Evolutionary conservation across 2,113 vertebrate genomes (phyloP).

Genomic region (Heterotilapia buettikoferi): DNA sequence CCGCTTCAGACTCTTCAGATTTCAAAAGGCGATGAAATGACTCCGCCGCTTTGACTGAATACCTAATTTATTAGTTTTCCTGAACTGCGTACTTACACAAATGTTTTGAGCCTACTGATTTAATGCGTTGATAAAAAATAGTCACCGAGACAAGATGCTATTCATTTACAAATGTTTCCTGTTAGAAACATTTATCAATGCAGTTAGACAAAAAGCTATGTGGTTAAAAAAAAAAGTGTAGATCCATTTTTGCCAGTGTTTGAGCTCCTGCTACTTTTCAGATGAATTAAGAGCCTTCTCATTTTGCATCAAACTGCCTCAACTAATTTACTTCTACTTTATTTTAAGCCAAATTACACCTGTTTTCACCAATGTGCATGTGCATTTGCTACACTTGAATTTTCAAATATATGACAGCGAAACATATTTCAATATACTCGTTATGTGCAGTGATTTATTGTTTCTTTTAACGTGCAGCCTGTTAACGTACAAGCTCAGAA

Average conservation of each 20-base stretch:
- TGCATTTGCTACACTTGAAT: not conserved
- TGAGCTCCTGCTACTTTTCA: not conserved
- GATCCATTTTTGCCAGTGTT: not conserved
- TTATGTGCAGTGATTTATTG: not conserved
- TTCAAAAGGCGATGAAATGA: conserved; percentile 5
- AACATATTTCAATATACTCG: not conserved
- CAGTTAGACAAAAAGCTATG: not conserved
- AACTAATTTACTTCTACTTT: not conserved
- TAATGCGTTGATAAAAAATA: accelerated
- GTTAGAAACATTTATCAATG: not conserved
- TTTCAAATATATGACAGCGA: not conserved
- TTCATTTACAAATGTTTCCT: not conserved
- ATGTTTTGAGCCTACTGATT: not conserved
- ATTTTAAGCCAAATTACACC: not conserved
- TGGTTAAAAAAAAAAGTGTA: not conserved
- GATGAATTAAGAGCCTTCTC: not conserved
- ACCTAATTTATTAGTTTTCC: not conserved
- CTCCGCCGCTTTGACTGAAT: not conserved
- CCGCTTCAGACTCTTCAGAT: not conserved
- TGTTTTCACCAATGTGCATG: not conserved
- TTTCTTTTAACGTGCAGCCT: not conserved
- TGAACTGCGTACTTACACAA: not conserved
- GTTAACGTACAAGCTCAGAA: not conserved
- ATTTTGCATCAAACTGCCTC: not conserved
- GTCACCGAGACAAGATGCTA: not conserved